A percentile compares a stretch with the other conserved stretches of the same genome.
Evolutionary conservation across 23 tunicate species (phyloP).

Genomic region (Styela clava): DNA sequence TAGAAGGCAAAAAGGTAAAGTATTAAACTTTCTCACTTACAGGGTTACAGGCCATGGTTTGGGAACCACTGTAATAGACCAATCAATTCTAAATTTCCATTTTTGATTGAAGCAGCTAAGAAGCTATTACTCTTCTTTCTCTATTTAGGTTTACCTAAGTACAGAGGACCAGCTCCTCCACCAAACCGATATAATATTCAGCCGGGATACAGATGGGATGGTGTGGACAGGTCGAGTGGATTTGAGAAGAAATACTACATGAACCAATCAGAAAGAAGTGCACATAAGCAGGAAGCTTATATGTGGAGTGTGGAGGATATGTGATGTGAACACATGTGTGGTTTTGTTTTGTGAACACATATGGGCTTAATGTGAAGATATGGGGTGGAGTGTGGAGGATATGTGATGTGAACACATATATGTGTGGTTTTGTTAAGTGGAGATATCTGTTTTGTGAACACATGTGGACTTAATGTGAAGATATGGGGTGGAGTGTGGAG

Average conservation of each 20-base stretch:
- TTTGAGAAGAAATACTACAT: constrained; percentile 76
- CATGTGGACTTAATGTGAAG: too few relatives aligned
- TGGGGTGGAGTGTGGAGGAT: constrained; percentile 84
- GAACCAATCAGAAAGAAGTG: constrained; percentile 49
- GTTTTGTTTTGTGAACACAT: too few relatives aligned
- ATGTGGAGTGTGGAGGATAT: constrained; percentile 91
- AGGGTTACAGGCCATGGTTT: too few relatives aligned
- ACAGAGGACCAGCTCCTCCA: constrained; percentile 80
- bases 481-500: constrained; percentile 74
- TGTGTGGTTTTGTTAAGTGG: too few relatives aligned
- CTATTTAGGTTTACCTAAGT: constrained; percentile 67
- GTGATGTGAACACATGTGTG: too few relatives aligned
- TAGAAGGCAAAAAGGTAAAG: too few relatives aligned
- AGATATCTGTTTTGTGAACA: not conserved
- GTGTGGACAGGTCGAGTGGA: constrained; percentile 89
- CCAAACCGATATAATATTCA: constrained; percentile 84
- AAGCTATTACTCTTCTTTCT: not conserved
- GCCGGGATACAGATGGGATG: constrained; percentile 99
- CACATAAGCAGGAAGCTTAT: constrained; percentile 63
- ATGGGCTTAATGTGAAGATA: too few relatives aligned
- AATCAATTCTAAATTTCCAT: too few relatives aligned
- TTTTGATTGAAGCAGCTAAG: too few relatives aligned
- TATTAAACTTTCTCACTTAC: too few relatives aligned
- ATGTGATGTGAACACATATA: constrained; percentile 69
- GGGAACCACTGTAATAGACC: too few relatives aligned